Evolutionary conservation across 2,888 invertebrate genomes (phyloP), one percentile per base, ranked within the genome.

Genomic region (Trachelus iudaicus): DNA sequence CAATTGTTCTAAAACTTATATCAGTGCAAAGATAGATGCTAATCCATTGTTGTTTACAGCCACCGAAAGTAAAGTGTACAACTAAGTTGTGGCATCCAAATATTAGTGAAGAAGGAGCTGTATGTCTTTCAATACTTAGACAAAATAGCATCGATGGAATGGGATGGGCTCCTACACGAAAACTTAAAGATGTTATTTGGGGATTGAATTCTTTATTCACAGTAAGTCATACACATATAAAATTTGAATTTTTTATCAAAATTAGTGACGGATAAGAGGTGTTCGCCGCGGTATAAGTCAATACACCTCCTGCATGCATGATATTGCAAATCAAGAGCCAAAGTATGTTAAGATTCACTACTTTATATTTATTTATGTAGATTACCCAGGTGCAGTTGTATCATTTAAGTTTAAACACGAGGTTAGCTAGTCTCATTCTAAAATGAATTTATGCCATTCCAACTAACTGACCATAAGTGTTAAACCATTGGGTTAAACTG

Each of bases 81-180:
- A 98, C 98, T n/a, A 95, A 95, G 89, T 92, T 98, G 74, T 98
- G 98, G 98, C 98, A 99, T 93, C 98, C 98, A 11, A 99, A 99
- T 92, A 98, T 99, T 83, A 97, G 95, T 87, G 97, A 97, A 86
- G 96, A 96, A 83, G 98, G 98, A 30, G 97, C 97, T 87, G 97
- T 98, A 34, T 99, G 98, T 91, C 92, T 99, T 69, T 98, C 98
- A 73, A 93, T 99, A 76, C 92, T 99, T 79, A 93, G 98, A 79
- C 96, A 97, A 91, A 98, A 96, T 85, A 98, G 98, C 77, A 96
- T 98, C 84, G 98, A 98, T 92, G 97, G 97, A 82, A 94, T 97
- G 87, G 98, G 98, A 69, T 98, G 98, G 98, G 97, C 98, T 13
- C 98, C 98, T 1, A 98, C 98, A 1, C 93, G 98, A 85, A 94